Evolutionary conservation across 2,113 vertebrate species (phyloP), one percentile per base, ranked within the genome.

Genomic region (Megaceryle torquata): DNA sequence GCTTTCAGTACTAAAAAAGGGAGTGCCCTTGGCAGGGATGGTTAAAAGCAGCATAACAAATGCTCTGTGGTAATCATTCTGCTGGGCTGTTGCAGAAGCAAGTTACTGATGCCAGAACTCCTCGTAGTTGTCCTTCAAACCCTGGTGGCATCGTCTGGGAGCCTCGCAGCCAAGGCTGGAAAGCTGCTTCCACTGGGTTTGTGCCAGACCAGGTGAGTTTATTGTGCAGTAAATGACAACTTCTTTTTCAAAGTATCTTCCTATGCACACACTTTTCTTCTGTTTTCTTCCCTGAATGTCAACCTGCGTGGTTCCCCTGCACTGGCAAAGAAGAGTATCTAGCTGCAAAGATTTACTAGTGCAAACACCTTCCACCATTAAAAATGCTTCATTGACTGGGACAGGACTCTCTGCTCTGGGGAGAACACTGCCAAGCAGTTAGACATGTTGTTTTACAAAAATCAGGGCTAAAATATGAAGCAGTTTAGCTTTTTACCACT

Each of bases 131-230:
- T 83, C 50, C 56, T 59, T 63, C 54, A 43, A 60, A 29, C 5
- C 2, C 54, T 17, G 48, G 20, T 72, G 54, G 65, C 57, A 65
- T 48, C 13, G 39, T 65, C 61, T 20, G 29, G 7, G 43, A 88
- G 19, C 68, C 56, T 70, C 3, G 0, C 0, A 0, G 64, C 26
- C 6, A 21, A n/a, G 31, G 59, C 64, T 44, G 35, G 33, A 60
- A 9, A 1, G 1, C 28, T 89, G 56, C 28, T 91, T 7, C 25
- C 29, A 5, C 50, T 1, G 1, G 2, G 3, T n/a, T 82, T 43
- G 31, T 67, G 54, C 59, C 64, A 83, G 44, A 53, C 22, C n/a
- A 69, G n/a, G 25, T 35, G 44, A 86, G 29, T 67, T 89, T 43
- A 14, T 5, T n/a, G 20, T 11, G 25, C 35, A 41, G 33, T 16